These are phyloP conservation scores for Nephrotoma guestfalica DNA, from an alignment of 2,888 invertebrate genomes.

Conservation along the genomic window DNA sequence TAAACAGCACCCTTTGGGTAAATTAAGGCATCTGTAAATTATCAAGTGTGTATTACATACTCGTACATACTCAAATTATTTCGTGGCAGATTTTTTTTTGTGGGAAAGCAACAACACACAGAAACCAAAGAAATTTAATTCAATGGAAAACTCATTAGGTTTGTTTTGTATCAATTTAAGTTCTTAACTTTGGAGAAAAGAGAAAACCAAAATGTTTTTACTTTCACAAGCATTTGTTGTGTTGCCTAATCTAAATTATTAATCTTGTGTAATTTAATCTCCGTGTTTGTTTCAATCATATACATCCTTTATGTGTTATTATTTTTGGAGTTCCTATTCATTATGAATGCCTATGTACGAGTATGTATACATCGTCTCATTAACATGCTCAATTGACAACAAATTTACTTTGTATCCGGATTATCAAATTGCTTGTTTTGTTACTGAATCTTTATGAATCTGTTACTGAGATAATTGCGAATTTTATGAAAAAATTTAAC, in stretches of 20 bases:
- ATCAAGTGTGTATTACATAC: too few species aligned
- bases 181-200: not conserved
- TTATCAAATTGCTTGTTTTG: too few species aligned
- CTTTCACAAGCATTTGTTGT: not conserved
- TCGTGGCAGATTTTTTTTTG: not conserved
- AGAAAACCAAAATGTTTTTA: not conserved
- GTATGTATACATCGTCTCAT: not conserved
- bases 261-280: not conserved
- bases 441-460: too few species aligned
- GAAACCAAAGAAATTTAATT: not conserved
- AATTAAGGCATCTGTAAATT: too few species aligned
- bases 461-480: too few species aligned
- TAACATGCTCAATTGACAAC: not conserved
- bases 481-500: too few species aligned
- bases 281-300: not conserved
- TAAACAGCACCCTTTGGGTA: too few species aligned
- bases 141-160: not conserved
- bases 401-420: not conserved
- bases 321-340: not conserved
- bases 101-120: not conserved
- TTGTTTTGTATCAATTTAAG: not conserved
- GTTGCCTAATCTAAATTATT: not conserved
- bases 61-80: not conserved
- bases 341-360: too few species aligned
- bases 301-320: not conserved